A percentile compares a stretch with the other conserved stretches of the same genome.
These are phyloP conservation scores for Colaptes auratus DNA, from an alignment of 2,113 vertebrate species.

Conservation along the genomic window DNA sequence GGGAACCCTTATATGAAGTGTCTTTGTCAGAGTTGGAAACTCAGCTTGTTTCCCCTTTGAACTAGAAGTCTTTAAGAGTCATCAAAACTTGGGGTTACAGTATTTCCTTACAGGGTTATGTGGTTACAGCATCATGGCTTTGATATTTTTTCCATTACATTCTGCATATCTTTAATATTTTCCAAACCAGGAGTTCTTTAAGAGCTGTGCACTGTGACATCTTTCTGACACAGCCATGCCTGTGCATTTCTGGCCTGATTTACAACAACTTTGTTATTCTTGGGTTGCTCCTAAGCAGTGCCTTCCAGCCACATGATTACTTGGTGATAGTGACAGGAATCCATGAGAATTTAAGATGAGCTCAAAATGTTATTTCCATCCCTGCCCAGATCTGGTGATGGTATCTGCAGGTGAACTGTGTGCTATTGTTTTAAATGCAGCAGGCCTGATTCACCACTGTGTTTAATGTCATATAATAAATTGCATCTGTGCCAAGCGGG, in stretches of 20 bases:
- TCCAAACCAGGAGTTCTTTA: neutral
- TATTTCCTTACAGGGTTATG: neutral
- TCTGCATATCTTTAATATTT: conserved; percentile 11
- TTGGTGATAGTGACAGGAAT: neutral
- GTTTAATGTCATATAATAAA: conserved; percentile 58
- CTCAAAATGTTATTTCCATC: neutral
- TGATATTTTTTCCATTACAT: neutral
- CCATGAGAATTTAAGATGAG: neutral
- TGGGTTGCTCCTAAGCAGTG: neutral
- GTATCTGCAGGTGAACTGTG: neutral
- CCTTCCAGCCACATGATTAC: neutral
- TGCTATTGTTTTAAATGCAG: conserved; percentile 32
- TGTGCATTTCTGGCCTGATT: neutral
- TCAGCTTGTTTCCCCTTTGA: neutral
- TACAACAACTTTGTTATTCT: neutral
- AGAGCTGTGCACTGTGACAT: neutral
- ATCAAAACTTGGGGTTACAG: neutral
- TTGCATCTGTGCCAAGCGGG: conserved; percentile 36
- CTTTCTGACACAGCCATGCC: neutral
- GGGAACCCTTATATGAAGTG: neutral
- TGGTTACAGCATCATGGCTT: neutral
- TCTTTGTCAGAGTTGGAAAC: neutral
- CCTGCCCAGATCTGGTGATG: neutral
- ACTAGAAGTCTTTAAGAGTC: neutral
- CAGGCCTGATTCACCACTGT: conserved; percentile 28